These are phyloP conservation scores for Hyperoplus immaculatus DNA, from an alignment of 2,797 vertebrate genomes.

Conservation along the genomic window DNA sequence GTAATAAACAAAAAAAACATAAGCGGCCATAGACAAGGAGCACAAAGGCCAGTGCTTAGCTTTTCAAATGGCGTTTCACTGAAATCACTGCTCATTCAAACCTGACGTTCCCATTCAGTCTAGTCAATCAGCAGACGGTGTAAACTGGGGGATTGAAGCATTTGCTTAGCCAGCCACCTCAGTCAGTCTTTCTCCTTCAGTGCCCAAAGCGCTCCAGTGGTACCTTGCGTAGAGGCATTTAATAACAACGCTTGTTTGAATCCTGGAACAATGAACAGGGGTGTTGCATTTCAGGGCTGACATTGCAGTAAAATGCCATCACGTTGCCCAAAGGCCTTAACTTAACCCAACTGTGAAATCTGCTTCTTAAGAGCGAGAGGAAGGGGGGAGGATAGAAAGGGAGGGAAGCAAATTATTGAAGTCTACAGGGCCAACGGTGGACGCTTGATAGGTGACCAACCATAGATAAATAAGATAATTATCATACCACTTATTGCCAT, in stretches of 20 bases:
- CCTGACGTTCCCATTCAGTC: constrained; percentile 13
- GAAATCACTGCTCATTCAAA: constrained; percentile 38
- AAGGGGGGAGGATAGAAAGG: constrained; percentile 31
- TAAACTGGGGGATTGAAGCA: constrained; percentile 57
- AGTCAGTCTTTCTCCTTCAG: constrained; percentile 54
- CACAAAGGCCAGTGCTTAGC: constrained; percentile 9
- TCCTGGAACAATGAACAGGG: constrained; percentile 74
- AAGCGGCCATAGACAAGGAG: background rate
- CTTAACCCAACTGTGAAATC: constrained; percentile 76
- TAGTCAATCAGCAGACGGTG: constrained; percentile 30
- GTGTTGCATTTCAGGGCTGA: constrained; percentile 72
- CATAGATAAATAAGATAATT: background rate
- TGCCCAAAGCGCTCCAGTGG: constrained; percentile 57
- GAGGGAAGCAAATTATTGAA: constrained; percentile 31
- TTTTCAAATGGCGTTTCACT: constrained; percentile 20
- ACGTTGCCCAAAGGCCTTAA: constrained; percentile 70
- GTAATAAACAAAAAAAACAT: background rate
- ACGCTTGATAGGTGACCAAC: constrained; percentile 11
- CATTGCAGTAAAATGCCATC: constrained; percentile 77
- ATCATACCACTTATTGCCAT: too few relatives aligned
- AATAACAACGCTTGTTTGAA: constrained; percentile 76
- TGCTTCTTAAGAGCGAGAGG: constrained; percentile 33
- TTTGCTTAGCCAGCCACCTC: constrained; percentile 50
- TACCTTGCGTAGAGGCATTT: constrained; percentile 64
- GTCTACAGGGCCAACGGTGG: background rate